Evolutionary conservation across 2,888 invertebrate species (phyloP).

Genomic region (Nipponacmea schrenckii): DNA sequence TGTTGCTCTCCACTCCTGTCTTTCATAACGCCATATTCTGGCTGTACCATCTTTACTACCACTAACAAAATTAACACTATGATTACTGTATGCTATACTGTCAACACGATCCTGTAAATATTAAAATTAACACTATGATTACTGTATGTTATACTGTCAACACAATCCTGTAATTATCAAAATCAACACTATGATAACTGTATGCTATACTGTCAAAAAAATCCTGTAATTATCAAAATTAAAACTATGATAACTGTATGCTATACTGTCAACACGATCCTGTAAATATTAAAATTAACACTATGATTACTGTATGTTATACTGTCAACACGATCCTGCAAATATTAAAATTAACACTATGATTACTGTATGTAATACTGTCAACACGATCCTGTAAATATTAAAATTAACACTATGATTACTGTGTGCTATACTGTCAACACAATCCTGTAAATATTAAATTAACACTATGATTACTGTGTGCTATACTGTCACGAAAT

Average conservation of each 20-base stretch:
- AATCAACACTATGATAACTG: conserved; percentile 79
- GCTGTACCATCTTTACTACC: conserved; percentile 97
- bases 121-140: conserved; percentile 74
- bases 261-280: no score
- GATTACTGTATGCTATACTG: conserved; percentile 94
- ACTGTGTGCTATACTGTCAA: conserved; percentile 96
- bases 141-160: conserved; percentile 91
- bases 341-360: conserved; percentile 69
- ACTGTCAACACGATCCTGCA: no score
- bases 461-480: no score
- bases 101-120: conserved; percentile 83
- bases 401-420: conserved; percentile 87
- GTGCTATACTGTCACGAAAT: no score
- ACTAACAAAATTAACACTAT: conserved; percentile 87
- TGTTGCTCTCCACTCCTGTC: conserved; percentile 87
- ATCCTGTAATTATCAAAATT: no score
- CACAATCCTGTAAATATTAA: no score
- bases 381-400: conserved; percentile 82
- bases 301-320: no score
- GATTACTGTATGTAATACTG: conserved; percentile 93
- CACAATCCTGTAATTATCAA: no score
- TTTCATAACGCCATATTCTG: conserved; percentile 89
- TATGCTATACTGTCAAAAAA: conserved; percentile 87
- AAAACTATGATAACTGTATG: no score
- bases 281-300: no score